Conservation (phyloP, 2,888 invertebrate genomes). For the Reticulitermes lucifugus region DNA sequence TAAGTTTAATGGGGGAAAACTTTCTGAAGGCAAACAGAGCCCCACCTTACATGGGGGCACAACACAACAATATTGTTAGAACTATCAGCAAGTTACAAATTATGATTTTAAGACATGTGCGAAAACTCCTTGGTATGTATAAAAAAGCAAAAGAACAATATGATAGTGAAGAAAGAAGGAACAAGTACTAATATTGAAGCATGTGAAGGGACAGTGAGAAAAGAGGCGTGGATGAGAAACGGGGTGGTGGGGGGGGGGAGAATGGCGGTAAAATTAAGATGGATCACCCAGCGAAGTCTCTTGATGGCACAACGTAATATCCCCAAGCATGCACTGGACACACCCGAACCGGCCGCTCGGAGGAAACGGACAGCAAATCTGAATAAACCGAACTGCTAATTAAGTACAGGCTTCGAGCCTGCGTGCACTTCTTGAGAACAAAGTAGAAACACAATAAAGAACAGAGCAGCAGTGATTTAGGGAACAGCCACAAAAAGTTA, state of each 20-base stretch:
- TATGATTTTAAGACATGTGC: too few relatives aligned
- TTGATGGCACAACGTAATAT: constrained; percentile 32
- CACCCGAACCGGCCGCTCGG: neutral
- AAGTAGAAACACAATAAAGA: neutral
- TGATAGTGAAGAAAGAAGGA: constrained; percentile 13
- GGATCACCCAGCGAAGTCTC: constrained; percentile 29
- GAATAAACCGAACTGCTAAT: neutral
- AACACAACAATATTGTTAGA: too few relatives aligned
- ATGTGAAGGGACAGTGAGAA: constrained; percentile 27
- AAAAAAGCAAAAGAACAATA: too few relatives aligned
- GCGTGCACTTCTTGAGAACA: neutral
- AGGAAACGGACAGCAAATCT: neutral
- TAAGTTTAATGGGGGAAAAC: too few relatives aligned
- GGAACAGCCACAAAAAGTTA: neutral
- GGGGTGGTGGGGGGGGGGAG: neutral
- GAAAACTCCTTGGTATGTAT: too few relatives aligned
- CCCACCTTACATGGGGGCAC: too few relatives aligned
- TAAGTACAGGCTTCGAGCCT: neutral
- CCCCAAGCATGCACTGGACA: constrained; percentile 18
- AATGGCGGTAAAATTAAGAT: constrained; percentile 29
- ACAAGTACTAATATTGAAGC: neutral
- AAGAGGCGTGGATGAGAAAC: constrained; percentile 31
- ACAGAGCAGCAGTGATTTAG: too few relatives aligned
- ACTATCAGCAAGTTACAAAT: too few relatives aligned
- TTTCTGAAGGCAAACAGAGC: too few relatives aligned